Percentiles rank a stretch among this genome's conserved stretches.
Evolutionary conservation across 2,113 vertebrate genomes (phyloP).

Genomic region (Mesocricetus auratus): DNA sequence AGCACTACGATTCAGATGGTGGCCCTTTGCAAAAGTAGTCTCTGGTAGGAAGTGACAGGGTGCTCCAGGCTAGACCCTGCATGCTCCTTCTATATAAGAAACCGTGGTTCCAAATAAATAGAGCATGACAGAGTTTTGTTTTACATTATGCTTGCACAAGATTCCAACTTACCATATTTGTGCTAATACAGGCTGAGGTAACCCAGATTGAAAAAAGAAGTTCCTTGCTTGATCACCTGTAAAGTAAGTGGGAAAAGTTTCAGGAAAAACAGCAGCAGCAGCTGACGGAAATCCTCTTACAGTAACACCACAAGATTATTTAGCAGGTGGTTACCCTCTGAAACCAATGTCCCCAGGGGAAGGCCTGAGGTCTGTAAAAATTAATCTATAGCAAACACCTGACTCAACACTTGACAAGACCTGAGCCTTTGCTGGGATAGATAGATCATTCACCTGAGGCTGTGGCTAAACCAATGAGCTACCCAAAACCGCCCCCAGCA

Average conservation of each 20-base stretch:
- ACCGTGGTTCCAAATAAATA: not conserved
- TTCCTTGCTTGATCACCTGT: constrained; percentile 98
- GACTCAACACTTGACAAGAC: not conserved
- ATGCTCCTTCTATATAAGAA: not conserved
- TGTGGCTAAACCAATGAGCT: not conserved
- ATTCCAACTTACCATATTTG: constrained; percentile 96
- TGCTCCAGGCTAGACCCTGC: not conserved
- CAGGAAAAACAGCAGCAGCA: constrained; percentile 71
- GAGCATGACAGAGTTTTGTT: not conserved
- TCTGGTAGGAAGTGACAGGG: not conserved
- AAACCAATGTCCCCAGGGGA: not conserved
- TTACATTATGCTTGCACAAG: constrained; percentile 19
- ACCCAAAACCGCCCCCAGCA: not conserved
- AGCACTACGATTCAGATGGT: not conserved
- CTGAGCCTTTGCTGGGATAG: not conserved
- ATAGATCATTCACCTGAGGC: accelerated
- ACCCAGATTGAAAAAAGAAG: constrained; percentile 98
- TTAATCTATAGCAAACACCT: not conserved
- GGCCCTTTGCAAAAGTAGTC: not conserved
- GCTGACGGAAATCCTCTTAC: not conserved
- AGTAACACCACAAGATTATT: constrained; percentile 12
- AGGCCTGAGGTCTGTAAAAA: not conserved
- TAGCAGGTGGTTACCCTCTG: not conserved
- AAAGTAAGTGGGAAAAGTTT: constrained; percentile 73
- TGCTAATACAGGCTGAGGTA: constrained; percentile 97